Evolutionary conservation across 2,113 vertebrate species (phyloP).

Genomic region (Gasterosteus nipponicus): DNA sequence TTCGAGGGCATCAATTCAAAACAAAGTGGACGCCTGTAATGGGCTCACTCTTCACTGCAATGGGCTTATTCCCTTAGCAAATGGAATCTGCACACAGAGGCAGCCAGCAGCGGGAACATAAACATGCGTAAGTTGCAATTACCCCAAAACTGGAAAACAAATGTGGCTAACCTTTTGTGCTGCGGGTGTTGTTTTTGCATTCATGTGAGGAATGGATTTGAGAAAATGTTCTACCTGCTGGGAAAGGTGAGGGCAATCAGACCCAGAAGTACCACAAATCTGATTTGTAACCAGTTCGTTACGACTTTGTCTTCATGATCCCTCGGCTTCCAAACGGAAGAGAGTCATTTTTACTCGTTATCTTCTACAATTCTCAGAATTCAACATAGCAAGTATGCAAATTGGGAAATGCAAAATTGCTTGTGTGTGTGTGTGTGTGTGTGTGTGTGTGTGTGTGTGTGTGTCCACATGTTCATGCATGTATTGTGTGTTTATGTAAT

Average conservation of each 20-base stretch:
- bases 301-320: slow-evolving; percentile 20
- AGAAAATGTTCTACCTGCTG: slow-evolving; percentile 25
- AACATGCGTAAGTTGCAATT: slow-evolving; percentile 4
- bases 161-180: slow-evolving; percentile 31
- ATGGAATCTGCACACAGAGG: slow-evolving; percentile 13
- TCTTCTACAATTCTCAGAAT: not conserved
- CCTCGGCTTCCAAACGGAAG: slow-evolving; percentile 13
- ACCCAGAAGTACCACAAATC: slow-evolving; percentile 17
- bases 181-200: slow-evolving; percentile 39
- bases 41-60: slow-evolving; percentile 28
- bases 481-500: slow-evolving; percentile 28
- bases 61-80: slow-evolving; percentile 37
- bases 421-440: slow-evolving; percentile 2
- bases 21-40: slow-evolving; percentile 35
- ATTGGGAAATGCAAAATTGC: slow-evolving; percentile 4
- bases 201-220: slow-evolving; percentile 21
- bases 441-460: not conserved
- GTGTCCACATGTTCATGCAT: not conserved
- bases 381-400: not conserved
- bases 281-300: slow-evolving; percentile 14
- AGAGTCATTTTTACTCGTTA: slow-evolving; percentile 52
- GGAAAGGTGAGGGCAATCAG: slow-evolving; percentile 25
- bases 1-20: slow-evolving; percentile 53
- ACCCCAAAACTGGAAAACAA: slow-evolving; percentile 24
- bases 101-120: slow-evolving; percentile 12